Conservation (phyloP, 2,797 vertebrate genomes). For the Triplophysa yarkandensis region DNA sequence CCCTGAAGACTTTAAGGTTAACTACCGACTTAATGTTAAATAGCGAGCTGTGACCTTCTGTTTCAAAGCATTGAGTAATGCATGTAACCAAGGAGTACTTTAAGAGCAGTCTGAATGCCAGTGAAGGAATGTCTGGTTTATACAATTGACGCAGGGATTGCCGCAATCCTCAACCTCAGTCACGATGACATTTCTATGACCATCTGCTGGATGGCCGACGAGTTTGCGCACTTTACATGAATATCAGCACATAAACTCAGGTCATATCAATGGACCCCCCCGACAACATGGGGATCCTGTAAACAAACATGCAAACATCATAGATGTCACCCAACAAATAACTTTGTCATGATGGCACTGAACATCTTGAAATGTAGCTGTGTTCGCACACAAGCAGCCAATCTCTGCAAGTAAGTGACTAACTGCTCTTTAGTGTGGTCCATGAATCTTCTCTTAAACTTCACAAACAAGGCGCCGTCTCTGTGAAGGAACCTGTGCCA, state of each 20-base stretch:
- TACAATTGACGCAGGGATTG: neutral
- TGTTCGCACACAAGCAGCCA: neutral
- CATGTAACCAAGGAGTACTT: constrained; percentile 8
- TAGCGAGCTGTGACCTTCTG: neutral
- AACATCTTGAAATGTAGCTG: neutral
- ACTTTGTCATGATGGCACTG: no score
- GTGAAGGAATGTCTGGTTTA: neutral
- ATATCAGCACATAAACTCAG: neutral
- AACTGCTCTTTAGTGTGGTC: neutral
- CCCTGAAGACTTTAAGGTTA: neutral
- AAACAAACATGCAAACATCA: neutral
- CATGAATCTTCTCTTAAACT: neutral
- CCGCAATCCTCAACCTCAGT: no score
- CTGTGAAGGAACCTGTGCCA: constrained; percentile 1
- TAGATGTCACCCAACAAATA: neutral
- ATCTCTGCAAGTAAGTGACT: neutral
- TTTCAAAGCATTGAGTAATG: neutral
- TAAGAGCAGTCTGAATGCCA: neutral
- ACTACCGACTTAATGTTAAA: neutral
- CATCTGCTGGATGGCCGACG: neutral
- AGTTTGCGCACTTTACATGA: neutral
- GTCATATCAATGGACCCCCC: neutral
- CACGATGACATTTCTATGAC: neutral
- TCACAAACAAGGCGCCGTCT: neutral
- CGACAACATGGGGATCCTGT: neutral